Conservation (phyloP, 2,113 vertebrate species). For the Symphodus melops region DNA sequence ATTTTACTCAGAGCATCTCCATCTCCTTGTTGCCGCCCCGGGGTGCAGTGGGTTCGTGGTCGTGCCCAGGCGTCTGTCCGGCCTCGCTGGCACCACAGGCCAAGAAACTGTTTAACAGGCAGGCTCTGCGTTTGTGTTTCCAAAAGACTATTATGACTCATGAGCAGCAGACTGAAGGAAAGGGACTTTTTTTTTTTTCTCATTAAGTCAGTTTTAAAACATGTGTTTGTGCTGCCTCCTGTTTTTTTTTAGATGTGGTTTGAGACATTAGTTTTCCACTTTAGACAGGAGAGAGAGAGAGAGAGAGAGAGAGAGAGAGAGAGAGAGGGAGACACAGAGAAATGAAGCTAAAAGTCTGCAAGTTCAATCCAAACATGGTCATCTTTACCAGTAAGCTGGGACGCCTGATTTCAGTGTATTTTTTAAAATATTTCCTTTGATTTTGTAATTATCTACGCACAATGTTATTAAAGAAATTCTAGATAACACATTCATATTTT, state of each 20-base stretch:
- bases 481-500: neutral
- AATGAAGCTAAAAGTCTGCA: too few species aligned
- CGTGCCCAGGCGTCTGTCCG: slow-evolving; percentile 21
- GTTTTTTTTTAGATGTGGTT: too few species aligned
- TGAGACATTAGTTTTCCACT: too few species aligned
- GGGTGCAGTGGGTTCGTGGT: slow-evolving; percentile 49
- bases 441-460: neutral
- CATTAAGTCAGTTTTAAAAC: neutral
- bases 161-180: neutral
- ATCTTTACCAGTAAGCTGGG: too few species aligned
- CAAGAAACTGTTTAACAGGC: slow-evolving; percentile 1
- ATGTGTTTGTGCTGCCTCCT: too few species aligned
- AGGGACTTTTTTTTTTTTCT: neutral
- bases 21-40: too few species aligned
- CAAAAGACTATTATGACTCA: neutral
- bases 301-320: too few species aligned
- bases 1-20: too few species aligned
- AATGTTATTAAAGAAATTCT: neutral
- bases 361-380: neutral
- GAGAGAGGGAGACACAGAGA: neutral
- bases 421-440: neutral
- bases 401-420: too few species aligned
- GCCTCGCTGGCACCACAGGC: slow-evolving; percentile 13
- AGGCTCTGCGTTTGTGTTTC: neutral
- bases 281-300: too few species aligned